Evolutionary conservation across 2,113 vertebrate species (phyloP), one percentile per base, ranked within the genome.

Genomic region (Planiliza haematocheilus): DNA sequence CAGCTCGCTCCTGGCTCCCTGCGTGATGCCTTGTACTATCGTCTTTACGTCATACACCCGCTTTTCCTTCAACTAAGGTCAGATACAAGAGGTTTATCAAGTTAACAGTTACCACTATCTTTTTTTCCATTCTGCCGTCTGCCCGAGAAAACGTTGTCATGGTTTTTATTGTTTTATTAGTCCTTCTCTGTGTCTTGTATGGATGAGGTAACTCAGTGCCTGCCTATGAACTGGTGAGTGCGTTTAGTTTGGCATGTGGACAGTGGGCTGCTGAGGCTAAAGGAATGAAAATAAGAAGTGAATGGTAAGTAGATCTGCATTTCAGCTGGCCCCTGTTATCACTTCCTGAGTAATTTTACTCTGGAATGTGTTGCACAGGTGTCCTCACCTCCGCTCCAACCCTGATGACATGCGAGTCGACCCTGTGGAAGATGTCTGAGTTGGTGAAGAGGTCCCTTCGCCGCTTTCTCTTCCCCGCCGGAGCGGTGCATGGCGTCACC

Each of bases 361-460:
- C 1, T 13, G 3, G 24, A 10, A 41, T 36, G 45, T 61, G 4
- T n/a, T 43, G 52, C 68, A 1, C 52, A 3, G 9, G 12, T 46
- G 51, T 18, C 9, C 71, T 75, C 79, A 94, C 92, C 94, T 95
- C 87, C 50, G 86, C 85, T 71, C 93, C 93, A 11, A 89, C 10
- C 0, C 21, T 82, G 36, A 94, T 87, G 34, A 90, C 90, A 0
- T 91, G 86, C 4, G 75, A 65, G 14, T 96, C 94, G 0, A 94
- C 21, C 2, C 49, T 49, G 52, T 62, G 85, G 76, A 94, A 95
- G 57, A 93, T 62, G 11, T 89, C 89, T 0, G 74, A 62, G 63
- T 70, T 89, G 37, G 84, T 82, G 84, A 94, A 93, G 20, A 95
- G 92, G 9, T 94, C 92, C 67, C 76, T 93, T 13, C 92, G 90